Conservation (phyloP, 2,797 vertebrate species). For the Emydoidea blandingii region DNA sequence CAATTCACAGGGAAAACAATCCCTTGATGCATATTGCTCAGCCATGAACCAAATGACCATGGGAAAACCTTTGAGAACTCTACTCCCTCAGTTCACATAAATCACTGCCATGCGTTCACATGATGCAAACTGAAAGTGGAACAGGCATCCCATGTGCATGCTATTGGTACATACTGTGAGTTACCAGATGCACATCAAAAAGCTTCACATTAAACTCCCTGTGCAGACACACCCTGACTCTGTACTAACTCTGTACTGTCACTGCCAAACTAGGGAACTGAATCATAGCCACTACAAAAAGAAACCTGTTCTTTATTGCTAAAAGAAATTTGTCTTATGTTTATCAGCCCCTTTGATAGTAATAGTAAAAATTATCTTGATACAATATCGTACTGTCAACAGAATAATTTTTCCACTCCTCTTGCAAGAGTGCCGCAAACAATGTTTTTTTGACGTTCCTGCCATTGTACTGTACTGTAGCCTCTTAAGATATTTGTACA, state of each 20-base stretch:
- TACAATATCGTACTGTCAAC: not conserved
- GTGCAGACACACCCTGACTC: not conserved
- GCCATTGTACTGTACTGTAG: fast-evolving
- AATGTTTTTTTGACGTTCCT: not conserved
- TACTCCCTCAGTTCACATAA: not conserved
- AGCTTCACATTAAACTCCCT: not conserved
- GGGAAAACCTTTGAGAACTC: not conserved
- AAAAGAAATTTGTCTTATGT: not conserved
- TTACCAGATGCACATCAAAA: not conserved
- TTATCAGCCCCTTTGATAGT: not conserved
- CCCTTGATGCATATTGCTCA: not conserved
- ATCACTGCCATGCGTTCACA: not conserved
- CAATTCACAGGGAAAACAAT: not conserved
- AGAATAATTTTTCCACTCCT: not conserved
- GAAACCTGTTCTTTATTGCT: not conserved
- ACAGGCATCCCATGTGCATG: not conserved
- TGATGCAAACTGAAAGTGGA: not conserved
- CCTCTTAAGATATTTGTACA: not conserved
- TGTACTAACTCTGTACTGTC: not conserved
- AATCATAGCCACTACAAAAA: not conserved
- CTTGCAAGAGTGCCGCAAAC: not conserved
- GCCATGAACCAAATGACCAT: not conserved
- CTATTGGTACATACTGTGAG: not conserved
- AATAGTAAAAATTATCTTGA: not conserved
- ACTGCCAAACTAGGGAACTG: not conserved